Evolutionary conservation across 2,888 invertebrate genomes (phyloP), one percentile per base, ranked within the genome.

Genomic region (Pegoplata infirma): DNA sequence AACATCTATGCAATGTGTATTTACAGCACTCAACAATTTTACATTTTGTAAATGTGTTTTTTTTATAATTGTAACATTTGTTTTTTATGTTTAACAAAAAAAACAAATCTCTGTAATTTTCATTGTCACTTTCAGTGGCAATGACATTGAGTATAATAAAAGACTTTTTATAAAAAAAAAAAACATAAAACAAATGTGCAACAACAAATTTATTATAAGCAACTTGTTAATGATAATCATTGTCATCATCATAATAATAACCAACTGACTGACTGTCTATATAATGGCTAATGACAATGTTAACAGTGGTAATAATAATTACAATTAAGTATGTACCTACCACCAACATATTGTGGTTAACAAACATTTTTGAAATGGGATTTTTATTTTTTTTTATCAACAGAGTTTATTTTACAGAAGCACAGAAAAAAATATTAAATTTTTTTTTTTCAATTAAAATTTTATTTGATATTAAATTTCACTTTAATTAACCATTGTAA

Each of bases 91-190:
- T 49, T 1, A 21, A 10, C 12, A 21, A 8, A 10, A 19, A 10
- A 21, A 12, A 4, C 21, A 49, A 21, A 49, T 8, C n/a, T 59
- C 44, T 61, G n/a, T 12, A 17, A 47, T 17, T 28, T 61, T 47
- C 47, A 32, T 47, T 61, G 47, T 16, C 17, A 47, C 46, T 28
- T 5, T 28, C 17, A 16, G 12, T 47, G 28, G 4, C n/a, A 61
- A 47, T 61, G n/a, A 47, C 28, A 47, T n/a, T 17, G 5, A 28
- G 55, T 46, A n/a, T n/a, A 14, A 21, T n/a, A 32, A 66, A 66
- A n/a, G 12, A 46, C 12, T 44, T 66, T n/a, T n/a, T 5, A 46
- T 14, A 10, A 16, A n/a, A n/a, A n/a, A n/a, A n/a, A n/a, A n/a
- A n/a, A 55, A n/a, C 14, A 67, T 21, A 21, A 32, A 51, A 51